These are phyloP conservation scores for Latrodectus hesperus DNA, from an alignment of 2,888 invertebrate species.

Conservation along the genomic window DNA sequence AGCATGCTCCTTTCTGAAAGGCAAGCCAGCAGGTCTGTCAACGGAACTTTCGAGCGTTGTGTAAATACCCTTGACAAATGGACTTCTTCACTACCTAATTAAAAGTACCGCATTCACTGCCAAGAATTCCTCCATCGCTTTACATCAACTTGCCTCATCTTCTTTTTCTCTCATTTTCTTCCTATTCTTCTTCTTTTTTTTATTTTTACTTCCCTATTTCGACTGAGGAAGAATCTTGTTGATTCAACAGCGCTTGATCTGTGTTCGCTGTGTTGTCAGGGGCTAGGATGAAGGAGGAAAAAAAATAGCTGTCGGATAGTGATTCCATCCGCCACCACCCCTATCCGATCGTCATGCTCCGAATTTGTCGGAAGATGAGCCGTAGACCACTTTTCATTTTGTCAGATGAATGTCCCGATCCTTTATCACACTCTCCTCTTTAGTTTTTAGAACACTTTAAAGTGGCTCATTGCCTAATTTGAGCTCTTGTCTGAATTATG, in stretches of 20 bases:
- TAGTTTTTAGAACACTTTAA: too few relatives aligned
- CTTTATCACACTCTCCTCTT: too few relatives aligned
- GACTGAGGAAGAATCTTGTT: conserved; percentile 15
- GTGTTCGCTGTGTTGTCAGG: conserved; percentile 31
- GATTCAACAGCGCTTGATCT: conserved; percentile 56
- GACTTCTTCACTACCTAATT: conserved; percentile 60
- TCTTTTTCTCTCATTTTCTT: too few relatives aligned
- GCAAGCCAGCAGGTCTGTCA: conserved; percentile 42
- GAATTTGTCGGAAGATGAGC: conserved; percentile 45
- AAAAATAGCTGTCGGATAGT: conserved; percentile 4
- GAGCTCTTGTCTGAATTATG: too few relatives aligned
- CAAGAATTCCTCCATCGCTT: conserved; percentile 65
- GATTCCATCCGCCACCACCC: too few relatives aligned
- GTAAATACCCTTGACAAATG: conserved; percentile 67
- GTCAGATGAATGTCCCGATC: conserved; percentile 7
- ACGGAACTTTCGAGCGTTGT: conserved; percentile 42
- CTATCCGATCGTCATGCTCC: not conserved
- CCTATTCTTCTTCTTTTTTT: conserved; percentile 6
- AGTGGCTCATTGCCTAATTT: too few relatives aligned
- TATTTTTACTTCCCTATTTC: conserved; percentile 5
- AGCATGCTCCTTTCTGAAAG: not conserved
- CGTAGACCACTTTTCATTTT: conserved; percentile 36
- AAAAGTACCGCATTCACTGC: conserved; percentile 67
- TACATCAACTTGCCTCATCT: conserved; percentile 46
- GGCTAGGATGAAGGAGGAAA: not conserved